Evolutionary conservation across 1,140 invertebrate species (phyloP).

Genomic region (Dysdera silvatica): DNA sequence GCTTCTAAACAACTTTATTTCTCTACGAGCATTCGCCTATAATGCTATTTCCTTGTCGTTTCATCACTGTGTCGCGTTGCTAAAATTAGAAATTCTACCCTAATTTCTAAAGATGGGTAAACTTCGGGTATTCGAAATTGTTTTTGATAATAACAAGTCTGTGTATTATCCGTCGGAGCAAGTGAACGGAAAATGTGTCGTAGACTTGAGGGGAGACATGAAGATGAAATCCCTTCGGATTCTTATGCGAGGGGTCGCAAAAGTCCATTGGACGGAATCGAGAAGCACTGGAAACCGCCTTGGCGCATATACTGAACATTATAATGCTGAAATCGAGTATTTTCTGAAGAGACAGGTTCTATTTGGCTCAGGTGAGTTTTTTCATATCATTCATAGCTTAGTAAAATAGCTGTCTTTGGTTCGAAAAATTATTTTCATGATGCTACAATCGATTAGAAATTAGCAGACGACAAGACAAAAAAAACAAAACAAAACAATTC

Average conservation of each 20-base stretch:
- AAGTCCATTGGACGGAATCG: slow-evolving; percentile 50
- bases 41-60: too few relatives aligned
- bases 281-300: slow-evolving; percentile 46
- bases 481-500: too few relatives aligned
- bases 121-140: slow-evolving; percentile 48
- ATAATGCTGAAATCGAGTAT: slow-evolving; percentile 49
- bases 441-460: too few relatives aligned
- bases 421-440: too few relatives aligned
- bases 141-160: slow-evolving; percentile 44
- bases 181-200: slow-evolving; percentile 45
- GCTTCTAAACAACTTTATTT: too few relatives aligned
- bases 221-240: slow-evolving; percentile 47
- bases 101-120: slow-evolving; percentile 45
- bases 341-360: slow-evolving; percentile 48
- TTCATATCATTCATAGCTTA: too few relatives aligned
- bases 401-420: too few relatives aligned
- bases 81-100: too few relatives aligned
- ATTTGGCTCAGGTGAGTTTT: slow-evolving; percentile 44
- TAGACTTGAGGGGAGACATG: slow-evolving; percentile 48
- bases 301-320: slow-evolving; percentile 50
- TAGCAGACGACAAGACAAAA: too few relatives aligned
- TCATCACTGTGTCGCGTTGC: too few relatives aligned
- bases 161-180: slow-evolving; percentile 48
- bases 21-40: too few relatives aligned
- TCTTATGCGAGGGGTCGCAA: slow-evolving; percentile 47